A percentile compares a stretch with the other conserved stretches of the same genome.
These are phyloP conservation scores for Setophaga kirtlandii DNA, from an alignment of 2,113 vertebrate species.

Conservation along the genomic window DNA sequence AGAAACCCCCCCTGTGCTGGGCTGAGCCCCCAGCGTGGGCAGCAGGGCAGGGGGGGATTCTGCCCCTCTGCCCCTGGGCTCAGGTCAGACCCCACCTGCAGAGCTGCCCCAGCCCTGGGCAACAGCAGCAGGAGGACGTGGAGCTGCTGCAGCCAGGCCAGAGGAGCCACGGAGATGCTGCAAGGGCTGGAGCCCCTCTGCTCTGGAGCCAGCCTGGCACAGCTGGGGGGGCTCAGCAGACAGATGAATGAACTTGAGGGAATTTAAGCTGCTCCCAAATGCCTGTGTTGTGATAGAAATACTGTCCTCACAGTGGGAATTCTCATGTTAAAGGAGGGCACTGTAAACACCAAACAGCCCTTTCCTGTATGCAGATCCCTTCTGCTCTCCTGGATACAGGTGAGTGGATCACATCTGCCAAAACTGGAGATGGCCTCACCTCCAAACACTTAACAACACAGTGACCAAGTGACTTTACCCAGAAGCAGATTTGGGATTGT, in stretches of 20 bases:
- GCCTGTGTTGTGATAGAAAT: background rate
- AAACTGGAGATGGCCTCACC: background rate
- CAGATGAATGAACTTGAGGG: background rate
- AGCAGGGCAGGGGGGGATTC: background rate
- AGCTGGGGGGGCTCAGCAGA: background rate
- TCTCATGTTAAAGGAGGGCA: background rate
- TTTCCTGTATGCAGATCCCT: background rate
- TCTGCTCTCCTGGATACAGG: background rate
- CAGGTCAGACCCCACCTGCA: background rate
- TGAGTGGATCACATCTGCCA: background rate
- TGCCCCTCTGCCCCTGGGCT: background rate
- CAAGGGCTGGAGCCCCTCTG: background rate
- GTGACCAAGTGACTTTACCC: background rate
- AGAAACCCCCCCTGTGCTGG: background rate
- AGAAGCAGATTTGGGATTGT: background rate
- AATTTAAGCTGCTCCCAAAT: background rate
- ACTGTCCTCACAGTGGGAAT: background rate
- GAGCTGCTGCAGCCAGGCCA: background rate
- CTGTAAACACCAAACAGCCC: background rate
- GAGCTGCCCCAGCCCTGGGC: background rate
- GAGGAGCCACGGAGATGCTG: background rate
- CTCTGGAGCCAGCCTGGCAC: background rate
- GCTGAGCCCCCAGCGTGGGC: background rate
- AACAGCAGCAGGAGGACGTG: background rate
- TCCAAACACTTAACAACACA: accelerated